These are phyloP conservation scores for Ceratina australensis DNA, from an alignment of 1,140 invertebrate species.

Conservation along the genomic window DNA sequence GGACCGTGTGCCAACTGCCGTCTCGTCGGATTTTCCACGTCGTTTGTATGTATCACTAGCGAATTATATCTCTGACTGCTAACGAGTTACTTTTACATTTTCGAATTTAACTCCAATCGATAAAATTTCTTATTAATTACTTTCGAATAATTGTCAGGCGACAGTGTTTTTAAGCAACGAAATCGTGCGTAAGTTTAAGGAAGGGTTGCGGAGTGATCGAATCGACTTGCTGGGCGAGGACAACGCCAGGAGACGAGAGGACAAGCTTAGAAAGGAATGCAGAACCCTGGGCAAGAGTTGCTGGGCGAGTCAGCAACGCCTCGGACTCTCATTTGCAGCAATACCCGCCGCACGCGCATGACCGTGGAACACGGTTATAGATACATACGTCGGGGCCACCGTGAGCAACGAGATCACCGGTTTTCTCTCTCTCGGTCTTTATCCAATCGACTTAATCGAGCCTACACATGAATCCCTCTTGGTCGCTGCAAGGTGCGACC, in stretches of 20 bases:
- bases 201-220: neutral
- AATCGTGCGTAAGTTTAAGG: neutral
- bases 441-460: conserved; percentile 49
- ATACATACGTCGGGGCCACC: conserved; percentile 45
- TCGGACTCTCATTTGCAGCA: conserved; percentile 29
- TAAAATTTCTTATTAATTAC: too few relatives aligned
- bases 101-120: too few relatives aligned
- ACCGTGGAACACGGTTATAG: conserved; percentile 46
- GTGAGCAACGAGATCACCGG: conserved; percentile 29
- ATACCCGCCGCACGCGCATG: conserved; percentile 39
- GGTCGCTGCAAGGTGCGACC: conserved; percentile 33
- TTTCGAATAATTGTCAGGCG: neutral
- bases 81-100: too few relatives aligned
- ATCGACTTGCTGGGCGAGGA: neutral
- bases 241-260: neutral
- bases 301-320: conserved; percentile 34
- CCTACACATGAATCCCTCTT: conserved; percentile 12
- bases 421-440: conserved; percentile 39
- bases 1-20: conserved; percentile 20
- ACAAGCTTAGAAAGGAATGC: conserved; percentile 35
- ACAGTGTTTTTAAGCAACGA: neutral
- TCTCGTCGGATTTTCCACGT: conserved; percentile 16
- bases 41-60: neutral
- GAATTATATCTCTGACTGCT: neutral
- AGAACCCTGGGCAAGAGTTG: conserved; percentile 15